A percentile compares a stretch with the other conserved stretches of the same genome.
Conservation (phyloP, 2,797 vertebrate genomes). For the Xyrichtys novacula region DNA sequence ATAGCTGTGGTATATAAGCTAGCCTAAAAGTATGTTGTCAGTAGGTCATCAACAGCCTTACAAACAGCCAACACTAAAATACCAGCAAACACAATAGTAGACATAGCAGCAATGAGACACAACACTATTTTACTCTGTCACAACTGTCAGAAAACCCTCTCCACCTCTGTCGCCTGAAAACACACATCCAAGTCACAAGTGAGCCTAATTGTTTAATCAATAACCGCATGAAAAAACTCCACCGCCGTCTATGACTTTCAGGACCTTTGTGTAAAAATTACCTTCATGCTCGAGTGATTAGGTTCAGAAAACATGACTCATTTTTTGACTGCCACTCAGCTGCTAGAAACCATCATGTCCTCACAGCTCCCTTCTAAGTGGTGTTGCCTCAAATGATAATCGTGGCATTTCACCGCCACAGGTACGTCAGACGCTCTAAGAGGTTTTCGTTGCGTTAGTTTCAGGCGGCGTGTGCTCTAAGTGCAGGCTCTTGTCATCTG, state of each 20-base stretch:
- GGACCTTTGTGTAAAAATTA: conserved; percentile 43
- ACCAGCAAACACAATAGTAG: conserved; percentile 3
- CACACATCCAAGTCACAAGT: conserved; percentile 18
- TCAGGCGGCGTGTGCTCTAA: conserved; percentile 37
- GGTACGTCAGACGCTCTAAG: conserved; percentile 52
- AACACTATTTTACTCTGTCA: not conserved
- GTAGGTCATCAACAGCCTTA: not conserved
- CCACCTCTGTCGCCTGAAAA: conserved; percentile 10
- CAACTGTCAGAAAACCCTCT: conserved; percentile 18
- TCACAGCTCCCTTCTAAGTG: conserved; percentile 40
- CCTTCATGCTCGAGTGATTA: conserved; percentile 47
- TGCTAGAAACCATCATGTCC: conserved; percentile 51
- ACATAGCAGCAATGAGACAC: not conserved
- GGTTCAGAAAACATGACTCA: conserved; percentile 41
- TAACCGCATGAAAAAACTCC: conserved; percentile 27
- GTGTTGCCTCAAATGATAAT: conserved; percentile 57
- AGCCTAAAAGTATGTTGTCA: not conserved
- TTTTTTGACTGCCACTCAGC: conserved; percentile 55
- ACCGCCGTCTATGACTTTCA: conserved; percentile 23
- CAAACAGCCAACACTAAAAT: conserved; percentile 11
- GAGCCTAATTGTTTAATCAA: conserved; percentile 38
- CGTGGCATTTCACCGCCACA: conserved; percentile 65
- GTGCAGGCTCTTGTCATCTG: conserved; percentile 56
- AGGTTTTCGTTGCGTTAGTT: conserved; percentile 45
- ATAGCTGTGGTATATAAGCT: not conserved